Conservation (phyloP, 53 echinoderm and acorn worm species). For the Astropecten irregularis region DNA sequence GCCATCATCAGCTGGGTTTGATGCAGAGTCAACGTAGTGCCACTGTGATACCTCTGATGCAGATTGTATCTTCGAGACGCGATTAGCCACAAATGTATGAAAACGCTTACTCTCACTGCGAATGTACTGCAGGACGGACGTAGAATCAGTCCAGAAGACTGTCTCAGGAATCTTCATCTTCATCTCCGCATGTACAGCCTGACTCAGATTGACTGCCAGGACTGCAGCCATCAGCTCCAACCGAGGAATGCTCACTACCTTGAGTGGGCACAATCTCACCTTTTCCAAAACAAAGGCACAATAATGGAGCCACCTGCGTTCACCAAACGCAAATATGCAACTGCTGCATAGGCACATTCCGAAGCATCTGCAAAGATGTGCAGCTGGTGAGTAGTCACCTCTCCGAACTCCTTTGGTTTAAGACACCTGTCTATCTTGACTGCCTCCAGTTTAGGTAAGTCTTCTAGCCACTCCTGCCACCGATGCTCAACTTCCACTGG, state of each 20-base stretch:
- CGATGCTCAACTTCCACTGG: neutral
- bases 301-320: slow-evolving; percentile 5
- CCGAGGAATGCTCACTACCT: slow-evolving; percentile 51
- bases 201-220: slow-evolving; percentile 4
- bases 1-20: slow-evolving; percentile 72
- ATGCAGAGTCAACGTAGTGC: slow-evolving; percentile 43
- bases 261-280: slow-evolving; percentile 62
- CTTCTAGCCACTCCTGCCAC: slow-evolving; percentile 53
- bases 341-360: slow-evolving; percentile 59
- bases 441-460: slow-evolving; percentile 8
- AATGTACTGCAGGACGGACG: slow-evolving; percentile 52
- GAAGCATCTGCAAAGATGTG: slow-evolving; percentile 68
- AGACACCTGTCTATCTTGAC: slow-evolving; percentile 8
- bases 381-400: slow-evolving; percentile 1
- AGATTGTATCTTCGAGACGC: slow-evolving; percentile 53
- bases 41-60: slow-evolving; percentile 56
- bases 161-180: slow-evolving; percentile 1
- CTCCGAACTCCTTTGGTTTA: neutral
- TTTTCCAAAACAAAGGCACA: slow-evolving; percentile 67
- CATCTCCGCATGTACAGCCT: slow-evolving; percentile 16
- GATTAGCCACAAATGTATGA: slow-evolving; percentile 71
- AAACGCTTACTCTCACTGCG: slow-evolving; percentile 57
- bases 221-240: slow-evolving; percentile 65
- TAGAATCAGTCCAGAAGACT: slow-evolving; percentile 62
- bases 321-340: slow-evolving; percentile 49